Evolutionary conservation across 2,888 invertebrate genomes (phyloP), one percentile per base, ranked within the genome.

Genomic region (Petrolisthes cinctipes): DNA sequence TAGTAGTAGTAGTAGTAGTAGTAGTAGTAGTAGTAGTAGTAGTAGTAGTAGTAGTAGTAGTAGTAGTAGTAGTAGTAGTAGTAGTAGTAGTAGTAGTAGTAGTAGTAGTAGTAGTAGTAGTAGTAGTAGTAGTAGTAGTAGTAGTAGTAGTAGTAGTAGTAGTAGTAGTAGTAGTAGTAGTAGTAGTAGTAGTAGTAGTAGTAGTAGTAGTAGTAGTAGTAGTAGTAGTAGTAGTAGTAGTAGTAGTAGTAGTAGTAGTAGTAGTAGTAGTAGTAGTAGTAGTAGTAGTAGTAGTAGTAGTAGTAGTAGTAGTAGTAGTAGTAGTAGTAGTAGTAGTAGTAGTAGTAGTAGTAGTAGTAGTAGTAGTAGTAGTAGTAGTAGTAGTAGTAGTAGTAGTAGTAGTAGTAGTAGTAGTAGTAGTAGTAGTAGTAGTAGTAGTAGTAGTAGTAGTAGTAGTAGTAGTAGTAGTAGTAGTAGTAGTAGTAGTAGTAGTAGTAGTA

Each of bases 311-410:
- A 75, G 75, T 75, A 75, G 75, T 51, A 80, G 80, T 80, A 80
- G 80, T 80, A 80, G 80, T 80, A 80, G 80, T 80, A 80, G 80
- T 80, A 54, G 80, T 80, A 54, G 80, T 51, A 54, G 80, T 80
- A 80, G 80, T 80, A 80, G 80, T 80, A 80, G 80, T 51, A 80
- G 80, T 80, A 80, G 80, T 80, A 80, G 80, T 80, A 80, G 80
- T 80, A 80, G 80, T 80, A 80, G 80, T 80, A 80, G 80, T 80
- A 80, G 80, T 80, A 80, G 80, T n/a, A 80, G 80, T 51, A 80
- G 80, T 80, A 80, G 80, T 80, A 80, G 80, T 80, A 80, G 80
- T 53, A 80, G 80, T 51, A 80, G 80, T 80, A 53, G 80, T 56
- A 51, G 80, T 80, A 80, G 53, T 14, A 80, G 80, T 80, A 75